A percentile compares a stretch with the other conserved stretches of the same genome.
Evolutionary conservation across 2,113 vertebrate species (phyloP).

Genomic region (Sinocyclocheilus anophthalmus): DNA sequence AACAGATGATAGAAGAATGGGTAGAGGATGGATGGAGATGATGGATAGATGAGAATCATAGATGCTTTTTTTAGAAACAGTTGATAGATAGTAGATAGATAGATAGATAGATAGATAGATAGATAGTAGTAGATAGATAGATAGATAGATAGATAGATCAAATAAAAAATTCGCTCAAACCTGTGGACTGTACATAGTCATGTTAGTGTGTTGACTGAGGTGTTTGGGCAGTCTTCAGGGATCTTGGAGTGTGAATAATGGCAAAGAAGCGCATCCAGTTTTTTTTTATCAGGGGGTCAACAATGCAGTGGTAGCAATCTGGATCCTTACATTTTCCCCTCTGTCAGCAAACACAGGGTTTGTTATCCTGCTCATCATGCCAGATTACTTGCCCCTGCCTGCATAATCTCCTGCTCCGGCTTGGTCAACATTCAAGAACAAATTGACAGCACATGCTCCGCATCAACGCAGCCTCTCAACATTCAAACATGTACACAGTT

Average conservation of each 20-base stretch:
- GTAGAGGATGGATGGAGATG: neutral
- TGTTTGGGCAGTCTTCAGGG: neutral
- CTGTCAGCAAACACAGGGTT: constrained; percentile 62
- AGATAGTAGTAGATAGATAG: neutral
- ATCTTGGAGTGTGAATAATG: neutral
- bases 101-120: neutral
- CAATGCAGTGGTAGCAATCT: constrained; percentile 50
- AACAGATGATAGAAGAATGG: neutral
- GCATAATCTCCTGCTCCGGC: constrained; percentile 60
- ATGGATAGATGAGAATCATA: neutral
- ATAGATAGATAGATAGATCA: neutral
- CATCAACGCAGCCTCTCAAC: constrained; percentile 20
- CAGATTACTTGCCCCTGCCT: constrained; percentile 65
- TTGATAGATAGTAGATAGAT: neutral
- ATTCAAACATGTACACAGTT: neutral
- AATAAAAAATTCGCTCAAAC: neutral
- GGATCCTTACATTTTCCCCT: constrained; percentile 52
- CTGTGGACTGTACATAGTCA: neutral
- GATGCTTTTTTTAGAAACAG: too few relatives aligned
- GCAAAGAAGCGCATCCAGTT: neutral
- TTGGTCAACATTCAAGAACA: constrained; percentile 62
- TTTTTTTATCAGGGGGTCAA: constrained; percentile 21
- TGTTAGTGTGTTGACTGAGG: neutral
- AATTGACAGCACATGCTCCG: constrained; percentile 55
- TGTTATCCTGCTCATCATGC: constrained; percentile 57